Base-by-base conservation (phyloP, 2,888 invertebrate species). In the Noctuana brunneofusca region DNA sequence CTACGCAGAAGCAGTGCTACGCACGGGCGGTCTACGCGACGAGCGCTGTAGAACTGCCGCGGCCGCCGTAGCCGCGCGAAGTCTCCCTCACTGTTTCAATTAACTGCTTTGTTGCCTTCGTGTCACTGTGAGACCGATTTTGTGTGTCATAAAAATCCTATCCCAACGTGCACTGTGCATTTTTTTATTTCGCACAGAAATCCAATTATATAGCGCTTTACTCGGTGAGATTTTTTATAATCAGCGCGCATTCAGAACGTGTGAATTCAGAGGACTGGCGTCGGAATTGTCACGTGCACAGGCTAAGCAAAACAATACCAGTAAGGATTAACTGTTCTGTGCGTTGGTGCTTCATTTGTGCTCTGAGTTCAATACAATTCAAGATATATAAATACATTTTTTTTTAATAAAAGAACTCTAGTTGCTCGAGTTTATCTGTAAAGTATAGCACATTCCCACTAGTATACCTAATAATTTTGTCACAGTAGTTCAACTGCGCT, bases 1-100 rank as follows among this genome's bases (percentile, higher is more conserved):
- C 78, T 77, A 81, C 83, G 80, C 67, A 84, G 86, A 81, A 82
- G 86, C 75, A 58, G 62, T 64, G 72, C 80, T 79, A 80, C 84
- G 70, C 65, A 78, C 87, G 88, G 75, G 83, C 79, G 78, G 74
- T 74, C 87, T 84, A 87, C 88, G 84, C 89, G 87, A 74, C 84
- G 86, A 75, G 76, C 80, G 75, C 74, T 87, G 89, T 86, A 88
- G 88, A 84, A 90, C 90, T 91, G 89, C 76, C 87, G 84, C 79
- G 77, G 75, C 74, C 79, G 77, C 76, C 75, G 77, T 71, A 74
- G 76, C 71, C 69, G 75, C 74, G 71, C 75, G 72, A 73, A 59
- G 20, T 56, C 38, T 50, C 75, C 75, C 41, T 73, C 80, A 75
- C 76, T 78, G 78, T 87, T 86, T 85, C 87, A 88, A 89, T 89